Percentiles rank a stretch among this genome's conserved stretches.
Conservation (phyloP, 1,140 invertebrate genomes). For the Drosophila dunni region DNA sequence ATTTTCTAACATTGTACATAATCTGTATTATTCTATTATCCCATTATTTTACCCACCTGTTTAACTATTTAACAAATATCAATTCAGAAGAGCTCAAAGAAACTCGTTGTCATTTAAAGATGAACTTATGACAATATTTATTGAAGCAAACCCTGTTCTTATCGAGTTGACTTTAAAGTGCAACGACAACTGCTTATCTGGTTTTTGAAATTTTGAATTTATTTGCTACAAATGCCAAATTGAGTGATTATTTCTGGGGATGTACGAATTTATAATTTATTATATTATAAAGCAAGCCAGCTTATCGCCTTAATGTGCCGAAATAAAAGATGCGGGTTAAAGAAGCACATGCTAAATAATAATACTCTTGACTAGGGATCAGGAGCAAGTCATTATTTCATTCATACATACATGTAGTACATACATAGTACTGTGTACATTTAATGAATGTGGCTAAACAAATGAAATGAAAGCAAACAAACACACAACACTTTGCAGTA, state of each 20-base stretch:
- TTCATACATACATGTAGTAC: conserved; percentile 13
- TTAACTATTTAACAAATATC: no score
- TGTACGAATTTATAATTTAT: conserved; percentile 11
- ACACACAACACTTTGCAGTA: conserved; percentile 13
- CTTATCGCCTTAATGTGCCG: conserved; percentile 15
- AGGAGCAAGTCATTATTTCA: conserved; percentile 24
- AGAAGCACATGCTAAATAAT: conserved; percentile 21
- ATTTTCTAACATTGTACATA: neutral
- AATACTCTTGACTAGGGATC: conserved; percentile 5
- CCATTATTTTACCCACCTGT: no score
- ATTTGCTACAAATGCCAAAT: conserved; percentile 10
- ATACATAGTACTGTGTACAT: neutral
- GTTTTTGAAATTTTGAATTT: neutral
- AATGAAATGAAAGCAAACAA: conserved; percentile 8
- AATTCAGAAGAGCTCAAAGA: no score
- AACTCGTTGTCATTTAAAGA: no score
- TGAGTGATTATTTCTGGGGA: neutral
- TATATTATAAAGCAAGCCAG: conserved; percentile 5
- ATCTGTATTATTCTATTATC: no score
- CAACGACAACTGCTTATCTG: neutral
- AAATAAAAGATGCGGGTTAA: conserved; percentile 33
- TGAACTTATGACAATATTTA: no score
- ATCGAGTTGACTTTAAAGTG: no score
- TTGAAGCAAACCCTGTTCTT: no score
- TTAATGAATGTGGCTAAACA: conserved; percentile 14